Percentiles rank a stretch among this genome's conserved stretches.
Evolutionary conservation across 2,113 vertebrate genomes (phyloP).

Genomic region (Ascaphus truei): DNA sequence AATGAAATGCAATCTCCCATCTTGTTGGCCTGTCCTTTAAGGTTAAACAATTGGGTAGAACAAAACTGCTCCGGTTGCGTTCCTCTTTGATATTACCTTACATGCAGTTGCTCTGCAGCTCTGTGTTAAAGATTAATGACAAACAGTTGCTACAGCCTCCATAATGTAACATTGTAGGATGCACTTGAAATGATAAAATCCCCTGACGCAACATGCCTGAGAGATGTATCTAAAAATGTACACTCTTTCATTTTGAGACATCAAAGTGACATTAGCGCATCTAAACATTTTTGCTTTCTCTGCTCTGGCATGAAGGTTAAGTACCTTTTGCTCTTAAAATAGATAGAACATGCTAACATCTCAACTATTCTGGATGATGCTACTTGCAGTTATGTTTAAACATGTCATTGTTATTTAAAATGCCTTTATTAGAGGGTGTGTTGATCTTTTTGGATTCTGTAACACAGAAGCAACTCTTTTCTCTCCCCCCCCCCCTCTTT

Average conservation of each 20-base stretch:
- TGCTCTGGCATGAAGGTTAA: too few species aligned
- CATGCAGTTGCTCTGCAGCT: constrained; percentile 47
- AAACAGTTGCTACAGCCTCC: constrained; percentile 39
- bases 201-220: background rate
- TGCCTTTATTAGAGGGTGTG: too few species aligned
- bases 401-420: too few species aligned
- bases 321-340: too few species aligned
- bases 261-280: too few species aligned
- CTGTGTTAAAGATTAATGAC: constrained; percentile 59
- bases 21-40: constrained; percentile 39
- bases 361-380: too few species aligned
- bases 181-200: constrained; percentile 4
- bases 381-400: too few species aligned
- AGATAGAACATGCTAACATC: too few species aligned
- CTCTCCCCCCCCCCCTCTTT: too few species aligned
- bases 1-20: constrained; percentile 41
- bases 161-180: constrained; percentile 35
- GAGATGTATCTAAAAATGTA: background rate
- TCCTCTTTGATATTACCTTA: constrained; percentile 29
- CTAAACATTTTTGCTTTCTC: too few species aligned
- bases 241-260: background rate
- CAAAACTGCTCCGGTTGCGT: constrained; percentile 25
- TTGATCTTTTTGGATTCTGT: too few species aligned
- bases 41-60: constrained; percentile 38
- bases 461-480: too few species aligned